phyloP scores from a whole-genome alignment of 1,140 invertebrate genomes.

The Drosophila nasuta region DNA sequence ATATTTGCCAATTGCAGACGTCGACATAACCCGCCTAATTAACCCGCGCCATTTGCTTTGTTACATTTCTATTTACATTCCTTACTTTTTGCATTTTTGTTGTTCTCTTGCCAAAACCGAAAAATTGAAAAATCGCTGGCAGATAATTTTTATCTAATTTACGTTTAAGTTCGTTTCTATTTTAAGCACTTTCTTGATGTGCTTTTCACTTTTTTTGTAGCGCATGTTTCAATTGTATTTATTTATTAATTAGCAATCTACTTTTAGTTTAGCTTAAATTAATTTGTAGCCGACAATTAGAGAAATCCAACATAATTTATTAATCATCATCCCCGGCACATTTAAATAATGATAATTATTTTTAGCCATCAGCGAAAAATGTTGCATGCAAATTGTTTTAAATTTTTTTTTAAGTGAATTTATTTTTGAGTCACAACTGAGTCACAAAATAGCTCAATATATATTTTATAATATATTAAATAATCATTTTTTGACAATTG shows the following conservation, averaged over 20 bases:
- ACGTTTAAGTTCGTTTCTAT: conserved; percentile 34
- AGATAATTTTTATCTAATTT: conserved; percentile 49
- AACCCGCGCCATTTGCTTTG: conserved; percentile 68
- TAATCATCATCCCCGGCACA: conserved; percentile 5
- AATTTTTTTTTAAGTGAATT: neutral
- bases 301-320: conserved; percentile 65
- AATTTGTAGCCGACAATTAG: conserved; percentile 58
- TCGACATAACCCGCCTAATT: conserved; percentile 58
- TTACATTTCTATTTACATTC: conserved; percentile 25
- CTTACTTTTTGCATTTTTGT: conserved; percentile 26
- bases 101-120: conserved; percentile 66
- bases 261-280: conserved; percentile 31
- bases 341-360: conserved; percentile 16
- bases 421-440: conserved; percentile 28
- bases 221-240: conserved; percentile 57
- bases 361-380: conserved; percentile 16
- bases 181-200: conserved; percentile 17
- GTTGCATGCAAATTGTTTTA: conserved; percentile 2
- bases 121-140: conserved; percentile 61
- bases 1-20: conserved; percentile 22
- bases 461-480: neutral
- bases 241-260: conserved; percentile 53
- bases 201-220: conserved; percentile 51
- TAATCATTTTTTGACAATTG: conserved; percentile 1
- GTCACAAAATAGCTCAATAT: conserved; percentile 14